Conservation (phyloP, 2,113 vertebrate genomes). For the Poeciliopsis prolifica region DNA sequence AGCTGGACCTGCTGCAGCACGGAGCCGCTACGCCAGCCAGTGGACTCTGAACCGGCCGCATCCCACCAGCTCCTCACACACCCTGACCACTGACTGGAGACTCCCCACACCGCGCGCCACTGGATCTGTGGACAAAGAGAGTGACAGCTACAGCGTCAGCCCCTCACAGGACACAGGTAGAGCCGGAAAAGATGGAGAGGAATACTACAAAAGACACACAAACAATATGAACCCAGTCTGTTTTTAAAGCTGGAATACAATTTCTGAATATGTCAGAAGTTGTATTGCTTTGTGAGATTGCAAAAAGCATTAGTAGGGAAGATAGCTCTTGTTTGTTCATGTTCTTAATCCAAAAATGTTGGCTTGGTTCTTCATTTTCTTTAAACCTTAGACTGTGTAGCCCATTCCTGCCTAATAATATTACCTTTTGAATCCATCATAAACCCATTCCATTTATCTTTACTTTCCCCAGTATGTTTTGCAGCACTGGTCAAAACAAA, state of each 20-base stretch:
- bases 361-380: too few species aligned
- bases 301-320: too few species aligned
- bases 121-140: conserved; percentile 97
- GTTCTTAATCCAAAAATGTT: too few species aligned
- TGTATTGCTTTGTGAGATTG: neutral
- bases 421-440: neutral
- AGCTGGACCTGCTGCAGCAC: conserved; percentile 89
- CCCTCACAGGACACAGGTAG: conserved; percentile 98
- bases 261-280: conserved; percentile 10
- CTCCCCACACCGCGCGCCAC: conserved; percentile 92
- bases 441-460: neutral
- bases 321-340: too few species aligned
- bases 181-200: neutral
- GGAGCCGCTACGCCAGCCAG: conserved; percentile 96
- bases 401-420: neutral
- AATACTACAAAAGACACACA: neutral
- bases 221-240: conserved; percentile 1
- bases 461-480: neutral
- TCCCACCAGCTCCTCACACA: conserved; percentile 95
- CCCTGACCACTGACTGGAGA: conserved; percentile 97
- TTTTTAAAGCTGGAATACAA: conserved; percentile 3
- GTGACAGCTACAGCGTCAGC: conserved; percentile 99
- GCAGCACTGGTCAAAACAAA: neutral
- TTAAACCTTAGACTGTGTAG: neutral
- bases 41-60: conserved; percentile 99